A percentile compares a stretch with the other conserved stretches of the same genome.
phyloP scores from a whole-genome alignment of 2,113 vertebrate genomes.

The Trematomus loennbergii region DNA sequence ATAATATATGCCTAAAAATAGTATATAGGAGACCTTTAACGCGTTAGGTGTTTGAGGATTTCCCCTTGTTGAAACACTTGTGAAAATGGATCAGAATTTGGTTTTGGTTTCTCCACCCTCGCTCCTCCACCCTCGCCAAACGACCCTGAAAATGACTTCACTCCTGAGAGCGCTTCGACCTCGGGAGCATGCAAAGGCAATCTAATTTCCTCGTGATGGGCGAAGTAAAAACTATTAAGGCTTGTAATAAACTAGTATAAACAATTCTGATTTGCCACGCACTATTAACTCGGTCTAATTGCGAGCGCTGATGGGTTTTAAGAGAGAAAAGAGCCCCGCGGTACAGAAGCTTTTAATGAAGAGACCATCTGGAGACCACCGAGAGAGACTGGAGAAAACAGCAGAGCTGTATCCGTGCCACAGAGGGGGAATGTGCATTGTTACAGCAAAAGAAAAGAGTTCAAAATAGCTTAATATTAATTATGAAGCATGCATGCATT shows the following conservation, averaged over 20 bases:
- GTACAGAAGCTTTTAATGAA: conserved; percentile 79
- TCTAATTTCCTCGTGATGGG: conserved; percentile 77
- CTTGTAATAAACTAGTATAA: conserved; percentile 83
- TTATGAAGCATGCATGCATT: too few species aligned
- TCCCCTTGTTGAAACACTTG: too few species aligned
- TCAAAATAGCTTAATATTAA: too few species aligned
- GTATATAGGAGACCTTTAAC: too few species aligned
- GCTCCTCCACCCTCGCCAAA: conserved; percentile 26
- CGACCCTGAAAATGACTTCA: conserved; percentile 67
- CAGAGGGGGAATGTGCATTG: too few species aligned
- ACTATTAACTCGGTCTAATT: conserved; percentile 81
- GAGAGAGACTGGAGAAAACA: too few species aligned
- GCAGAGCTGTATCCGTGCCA: too few species aligned
- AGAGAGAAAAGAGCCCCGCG: conserved; percentile 59
- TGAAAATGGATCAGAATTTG: background rate
- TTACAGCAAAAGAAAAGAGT: too few species aligned
- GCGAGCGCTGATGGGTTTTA: conserved; percentile 71
- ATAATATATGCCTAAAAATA: too few species aligned
- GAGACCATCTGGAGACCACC: conserved; percentile 72
- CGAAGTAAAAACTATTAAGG: conserved; percentile 81
- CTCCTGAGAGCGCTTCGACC: conserved; percentile 68
- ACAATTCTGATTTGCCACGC: conserved; percentile 81
- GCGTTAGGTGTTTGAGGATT: too few species aligned
- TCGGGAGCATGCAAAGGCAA: conserved; percentile 78
- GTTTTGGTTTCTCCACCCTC: conserved; percentile 8